Evolutionary conservation across 1,140 invertebrate species (phyloP), one percentile per base, ranked within the genome.

Genomic region (Zaprionus gabonicus): DNA sequence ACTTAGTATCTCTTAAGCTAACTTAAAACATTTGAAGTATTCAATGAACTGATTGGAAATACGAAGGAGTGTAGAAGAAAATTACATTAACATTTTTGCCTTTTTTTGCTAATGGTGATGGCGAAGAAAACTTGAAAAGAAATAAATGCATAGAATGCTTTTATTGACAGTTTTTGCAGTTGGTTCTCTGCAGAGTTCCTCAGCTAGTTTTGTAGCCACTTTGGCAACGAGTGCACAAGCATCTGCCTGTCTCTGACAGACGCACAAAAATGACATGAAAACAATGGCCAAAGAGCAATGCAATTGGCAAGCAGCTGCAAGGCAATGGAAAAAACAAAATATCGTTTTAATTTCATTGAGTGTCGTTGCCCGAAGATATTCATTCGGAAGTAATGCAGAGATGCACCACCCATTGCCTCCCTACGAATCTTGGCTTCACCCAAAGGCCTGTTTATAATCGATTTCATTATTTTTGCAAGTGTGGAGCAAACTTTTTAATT

Each of bases 381-480:
- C 38, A 12, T 23, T 57, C 4, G 23, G 23, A 27, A 10, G 12
- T 58, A 12, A 17, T 25, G 13, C 7, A 15, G 15, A 15, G 13
- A 25, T 23, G 15, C 44, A 1, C 17, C 44, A 31, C 28, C 23
- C n/a, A 36, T 44, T 41, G 17, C 62, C 62, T 55, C 49, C n/a
- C 31, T 17, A 20, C 9, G n/a, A 13, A 3, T 25, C 51, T 15
- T 55, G 46, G 38, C 27, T 27, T 63, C 9, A 41, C n/a, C 55
- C 46, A 31, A 73, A 36, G 41, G 57, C 55, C 64, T 64, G 49
- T 36, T 81, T 76, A 84, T 87, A 87, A 88, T 87, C 84, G 78
- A 87, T 87, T 84, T 70, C 55, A 84, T 81, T 88, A 84, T 88
- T 82, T 87, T 80, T 75, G 69, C 77, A 78, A 83, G 73, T 72